Base-by-base conservation (phyloP, 2,888 invertebrate genomes). In the Cosmia pyralina region DNA sequence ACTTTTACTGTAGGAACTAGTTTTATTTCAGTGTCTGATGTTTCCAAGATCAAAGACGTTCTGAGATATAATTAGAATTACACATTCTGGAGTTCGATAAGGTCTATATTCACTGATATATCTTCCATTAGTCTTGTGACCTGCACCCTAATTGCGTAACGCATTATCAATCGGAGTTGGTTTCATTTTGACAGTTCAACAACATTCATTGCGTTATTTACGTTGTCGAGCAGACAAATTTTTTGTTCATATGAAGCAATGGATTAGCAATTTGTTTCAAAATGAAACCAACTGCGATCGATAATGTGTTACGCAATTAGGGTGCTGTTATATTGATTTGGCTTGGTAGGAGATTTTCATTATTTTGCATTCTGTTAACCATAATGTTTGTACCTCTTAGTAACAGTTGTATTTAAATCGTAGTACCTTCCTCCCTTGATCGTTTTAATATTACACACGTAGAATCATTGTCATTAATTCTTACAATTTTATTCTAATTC, bases 21-120 rank as follows among this genome's bases (percentile, higher is more conserved):
- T 79, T 83, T 46, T 72, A 72, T 83, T 79, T n/a, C 79, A 50
- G 22, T 53, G n/a, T n/a, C 8, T 82, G 57, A 34, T 83, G 48
- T 79, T 70, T 66, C 38, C 64, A 44, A 84, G 66, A 81, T 81
- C 84, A 84, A 84, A 84, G 59, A 53, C 52, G 11, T 46, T 11
- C 19, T 46, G 4, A 63, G 62, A 55, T 79, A 79, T 71, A 66
- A 59, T 58, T 46, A 67, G 53, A 58, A 55, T 55, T n/a, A n/a
- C n/a, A n/a, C 48, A 69, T 75, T 55, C 59, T 38, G 63, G 38
- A 57, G 57, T 38, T 55, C n/a, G 19, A 22, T 53, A 67, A 59
- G 19, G n/a, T 38, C 28, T 65, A 41, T 8, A 22, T 58, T 65
- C 19, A 0, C 13, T 52, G 38, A 22, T 50, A 62, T 28, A 15